Conservation (phyloP, 2,797 vertebrate species). For the Hyperoplus immaculatus region DNA sequence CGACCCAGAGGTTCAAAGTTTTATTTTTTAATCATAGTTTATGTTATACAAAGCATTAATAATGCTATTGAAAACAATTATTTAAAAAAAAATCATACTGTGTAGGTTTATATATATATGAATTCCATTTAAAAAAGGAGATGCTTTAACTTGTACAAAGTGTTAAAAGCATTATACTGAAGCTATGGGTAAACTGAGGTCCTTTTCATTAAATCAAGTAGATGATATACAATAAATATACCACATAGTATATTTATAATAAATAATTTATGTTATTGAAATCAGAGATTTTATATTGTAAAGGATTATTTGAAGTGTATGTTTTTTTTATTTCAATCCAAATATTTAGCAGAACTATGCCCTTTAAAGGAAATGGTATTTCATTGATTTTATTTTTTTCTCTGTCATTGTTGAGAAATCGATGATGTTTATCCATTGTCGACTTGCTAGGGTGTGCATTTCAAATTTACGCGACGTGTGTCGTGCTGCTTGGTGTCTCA, state of each 20-base stretch:
- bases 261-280: no score
- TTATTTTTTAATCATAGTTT: slow-evolving; percentile 49
- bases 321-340: no score
- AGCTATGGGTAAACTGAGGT: neutral
- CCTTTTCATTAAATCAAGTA: neutral
- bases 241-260: no score
- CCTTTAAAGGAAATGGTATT: no score
- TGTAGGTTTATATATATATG: slow-evolving; percentile 13
- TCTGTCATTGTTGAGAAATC: no score
- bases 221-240: neutral
- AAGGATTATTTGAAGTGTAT: no score
- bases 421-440: no score
- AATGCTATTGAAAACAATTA: neutral
- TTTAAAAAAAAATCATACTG: neutral
- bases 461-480: slow-evolving; percentile 4
- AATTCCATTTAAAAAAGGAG: neutral
- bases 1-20: slow-evolving; percentile 13
- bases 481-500: slow-evolving; percentile 23
- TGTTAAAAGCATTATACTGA: slow-evolving; percentile 36
- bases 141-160: slow-evolving; percentile 32
- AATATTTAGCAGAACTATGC: no score
- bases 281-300: no score
- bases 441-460: neutral
- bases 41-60: neutral
- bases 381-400: no score